Conservation (phyloP, 2,888 invertebrate genomes). For the Trisateles emortualis region DNA sequence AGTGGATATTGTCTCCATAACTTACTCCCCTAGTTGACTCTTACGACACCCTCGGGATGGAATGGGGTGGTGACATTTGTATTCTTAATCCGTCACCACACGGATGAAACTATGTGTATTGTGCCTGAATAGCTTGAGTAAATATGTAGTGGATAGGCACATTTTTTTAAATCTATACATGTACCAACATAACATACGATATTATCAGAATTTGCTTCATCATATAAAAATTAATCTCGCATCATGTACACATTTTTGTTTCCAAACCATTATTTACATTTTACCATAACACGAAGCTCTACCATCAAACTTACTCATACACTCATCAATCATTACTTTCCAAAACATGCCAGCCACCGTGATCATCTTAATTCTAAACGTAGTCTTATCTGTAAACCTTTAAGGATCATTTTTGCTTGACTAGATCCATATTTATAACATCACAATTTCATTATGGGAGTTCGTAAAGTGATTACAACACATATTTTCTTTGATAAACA, state of each 20-base stretch:
- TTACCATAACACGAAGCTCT: conserved; percentile 20
- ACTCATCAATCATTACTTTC: conserved; percentile 39
- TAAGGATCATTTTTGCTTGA: conserved; percentile 16
- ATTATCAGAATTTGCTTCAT: neutral
- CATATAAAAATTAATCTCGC: neutral
- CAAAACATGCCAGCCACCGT: conserved; percentile 25
- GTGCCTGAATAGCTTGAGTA: too few relatives aligned
- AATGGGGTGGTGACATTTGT: too few relatives aligned
- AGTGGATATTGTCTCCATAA: too few relatives aligned
- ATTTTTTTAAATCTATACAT: too few relatives aligned
- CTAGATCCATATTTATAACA: conserved; percentile 7
- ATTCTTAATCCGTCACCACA: too few relatives aligned
- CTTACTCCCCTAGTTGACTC: too few relatives aligned
- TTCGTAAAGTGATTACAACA: conserved; percentile 31
- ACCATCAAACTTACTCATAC: conserved; percentile 25
- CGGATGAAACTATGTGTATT: too few relatives aligned
- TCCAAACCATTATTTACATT: conserved; percentile 31
- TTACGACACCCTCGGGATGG: too few relatives aligned
- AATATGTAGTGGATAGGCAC: too few relatives aligned
- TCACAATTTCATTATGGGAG: conserved; percentile 27
- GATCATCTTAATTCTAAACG: conserved; percentile 11
- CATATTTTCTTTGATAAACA: conserved; percentile 25
- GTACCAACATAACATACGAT: neutral
- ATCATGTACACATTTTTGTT: conserved; percentile 16
- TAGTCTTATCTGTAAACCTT: neutral